Percentiles rank a stretch among this genome's conserved stretches.
phyloP scores from a whole-genome alignment of 2,113 vertebrate species.

The Sprattus sprattus region DNA sequence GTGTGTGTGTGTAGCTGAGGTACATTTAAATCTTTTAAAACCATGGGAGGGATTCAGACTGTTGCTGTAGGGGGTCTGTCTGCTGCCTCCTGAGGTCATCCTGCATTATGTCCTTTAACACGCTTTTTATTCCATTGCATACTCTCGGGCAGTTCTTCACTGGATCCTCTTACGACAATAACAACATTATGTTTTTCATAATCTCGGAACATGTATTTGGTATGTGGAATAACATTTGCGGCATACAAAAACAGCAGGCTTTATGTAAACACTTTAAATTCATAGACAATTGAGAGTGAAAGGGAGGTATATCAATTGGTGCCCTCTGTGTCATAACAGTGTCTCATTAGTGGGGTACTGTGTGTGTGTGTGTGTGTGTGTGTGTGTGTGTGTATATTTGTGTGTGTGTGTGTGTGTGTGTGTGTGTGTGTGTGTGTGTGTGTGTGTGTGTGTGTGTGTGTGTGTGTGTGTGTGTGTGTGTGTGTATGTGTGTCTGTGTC shows the following conservation, averaged over 20 bases:
- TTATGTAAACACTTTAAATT: background rate
- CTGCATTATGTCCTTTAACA: background rate
- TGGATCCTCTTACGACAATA: background rate
- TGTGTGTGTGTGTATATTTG: background rate
- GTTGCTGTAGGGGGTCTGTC: background rate
- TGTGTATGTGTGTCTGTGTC: background rate
- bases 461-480: background rate
- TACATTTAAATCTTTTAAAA: constrained; percentile 58
- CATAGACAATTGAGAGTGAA: background rate
- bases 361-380: background rate
- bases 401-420: background rate
- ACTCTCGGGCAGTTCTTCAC: background rate
- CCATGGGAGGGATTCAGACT: constrained; percentile 28
- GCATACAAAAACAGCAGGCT: background rate
- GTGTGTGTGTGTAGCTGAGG: constrained; percentile 41
- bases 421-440: background rate
- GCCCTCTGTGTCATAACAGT: background rate
- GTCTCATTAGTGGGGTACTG: background rate
- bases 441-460: background rate
- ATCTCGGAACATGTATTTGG: background rate
- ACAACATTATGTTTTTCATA: background rate
- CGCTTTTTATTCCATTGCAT: background rate
- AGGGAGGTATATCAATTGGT: background rate
- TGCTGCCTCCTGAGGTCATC: constrained; percentile 50
- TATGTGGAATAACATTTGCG: background rate